phyloP scores from a whole-genome alignment of 2,797 vertebrate species.

The Ictinia mississippiensis region DNA sequence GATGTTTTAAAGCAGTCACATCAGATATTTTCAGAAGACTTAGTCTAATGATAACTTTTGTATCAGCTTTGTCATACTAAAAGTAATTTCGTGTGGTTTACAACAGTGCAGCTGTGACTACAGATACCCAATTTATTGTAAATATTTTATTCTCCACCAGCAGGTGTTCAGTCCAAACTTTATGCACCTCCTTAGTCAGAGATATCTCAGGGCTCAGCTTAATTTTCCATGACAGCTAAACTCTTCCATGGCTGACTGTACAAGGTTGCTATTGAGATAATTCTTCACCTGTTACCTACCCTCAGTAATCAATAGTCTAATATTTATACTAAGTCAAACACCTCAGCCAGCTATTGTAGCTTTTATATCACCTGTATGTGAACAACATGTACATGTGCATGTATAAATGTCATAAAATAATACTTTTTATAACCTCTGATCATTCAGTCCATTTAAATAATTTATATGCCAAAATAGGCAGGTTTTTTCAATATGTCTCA shows the following conservation, averaged over 20 bases:
- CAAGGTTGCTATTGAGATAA: neutral
- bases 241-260: neutral
- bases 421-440: neutral
- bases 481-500: neutral
- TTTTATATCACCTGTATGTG: neutral
- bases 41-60: neutral
- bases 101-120: neutral
- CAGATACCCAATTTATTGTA: neutral
- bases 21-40: neutral
- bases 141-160: neutral
- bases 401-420: neutral
- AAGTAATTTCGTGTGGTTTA: neutral
- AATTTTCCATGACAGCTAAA: neutral
- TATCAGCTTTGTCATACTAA: neutral
- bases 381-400: neutral
- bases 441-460: neutral
- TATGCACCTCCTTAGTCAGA: neutral
- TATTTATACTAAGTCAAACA: constrained; percentile 6
- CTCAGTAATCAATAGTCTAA: constrained; percentile 23
- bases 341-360: neutral
- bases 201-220: neutral
- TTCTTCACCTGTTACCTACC: neutral
- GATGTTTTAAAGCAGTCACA: neutral
- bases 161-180: neutral
- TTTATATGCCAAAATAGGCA: neutral